Base-by-base conservation (phyloP, 1,140 invertebrate genomes). In the Danaus melanippus region DNA sequence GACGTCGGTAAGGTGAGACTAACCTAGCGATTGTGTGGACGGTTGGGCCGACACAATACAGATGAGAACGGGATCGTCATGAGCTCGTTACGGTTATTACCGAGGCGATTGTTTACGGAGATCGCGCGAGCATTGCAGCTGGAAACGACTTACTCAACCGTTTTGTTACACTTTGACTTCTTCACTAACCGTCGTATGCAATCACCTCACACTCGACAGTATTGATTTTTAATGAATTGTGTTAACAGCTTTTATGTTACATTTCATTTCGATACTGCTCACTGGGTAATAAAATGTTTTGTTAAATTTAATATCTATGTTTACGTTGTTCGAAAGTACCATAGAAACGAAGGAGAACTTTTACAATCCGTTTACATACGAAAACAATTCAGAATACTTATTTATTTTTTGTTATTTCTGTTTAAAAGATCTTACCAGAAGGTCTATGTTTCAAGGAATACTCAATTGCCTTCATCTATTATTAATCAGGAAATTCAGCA, bases 1-100 rank as follows among this genome's bases (percentile, higher is more conserved):
- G 21, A 32, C 2, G 21, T 32, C 0, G 21, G 21, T 32, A 32
- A 32, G 21, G 21, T 32, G 21, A 32, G 21, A 32, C 21, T 32
- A 32, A 32, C 21, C 21, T 32, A 32, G 62, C 63, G 54, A 57
- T 67, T 62, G 62, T 59, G 69, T 67, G 60, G 58, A 71, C 60
- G 58, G 65, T 53, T 64, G 56, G 67, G 62, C 57, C 57, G 58
- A 74, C 62, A 76, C 69, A 82, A 82, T 77, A 63, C 71, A 67
- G 66, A 67, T 67, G 68, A 60, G 65, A 79, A 73, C 69, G 69
- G 66, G 66, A 76, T 64, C 67, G 60, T 46, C 67, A 59, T 68
- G 66, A 62, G 64, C 74, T 73, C 71, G 77, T 80, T 77, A 79
- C 71, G 76, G 68, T 77, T 73, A 74, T 82, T 77, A 75, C 66